Conservation (phyloP, 2,888 invertebrate genomes). For the Nowickia ferox region DNA sequence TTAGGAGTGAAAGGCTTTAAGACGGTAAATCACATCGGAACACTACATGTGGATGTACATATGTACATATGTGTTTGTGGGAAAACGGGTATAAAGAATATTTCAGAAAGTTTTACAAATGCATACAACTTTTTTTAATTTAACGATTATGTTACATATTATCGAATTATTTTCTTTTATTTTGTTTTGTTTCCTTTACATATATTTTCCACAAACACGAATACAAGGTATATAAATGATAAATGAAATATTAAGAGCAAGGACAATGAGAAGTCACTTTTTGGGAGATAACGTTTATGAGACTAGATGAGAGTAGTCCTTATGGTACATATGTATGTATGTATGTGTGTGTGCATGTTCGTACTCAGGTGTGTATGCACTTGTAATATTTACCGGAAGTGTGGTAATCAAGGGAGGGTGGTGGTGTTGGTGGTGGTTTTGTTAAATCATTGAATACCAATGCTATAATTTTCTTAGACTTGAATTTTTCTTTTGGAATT, state of each 20-base stretch:
- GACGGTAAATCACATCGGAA: too few species aligned
- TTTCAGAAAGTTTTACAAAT: background rate
- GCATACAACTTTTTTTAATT: slow-evolving; percentile 28
- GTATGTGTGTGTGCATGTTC: background rate
- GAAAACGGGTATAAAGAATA: background rate
- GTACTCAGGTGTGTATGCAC: slow-evolving; percentile 3
- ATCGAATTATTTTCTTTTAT: slow-evolving; percentile 24
- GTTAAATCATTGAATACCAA: slow-evolving; percentile 26
- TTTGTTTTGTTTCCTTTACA: slow-evolving; percentile 47
- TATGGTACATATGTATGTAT: slow-evolving; percentile 9
- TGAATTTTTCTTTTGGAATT: slow-evolving; percentile 59
- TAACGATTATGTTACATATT: slow-evolving; percentile 56
- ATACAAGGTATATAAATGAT: slow-evolving; percentile 27
- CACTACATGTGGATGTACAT: background rate
- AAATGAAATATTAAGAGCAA: slow-evolving; percentile 69
- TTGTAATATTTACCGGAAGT: slow-evolving; percentile 61
- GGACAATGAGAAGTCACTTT: slow-evolving; percentile 59
- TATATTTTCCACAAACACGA: background rate
- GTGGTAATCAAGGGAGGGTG: slow-evolving; percentile 66
- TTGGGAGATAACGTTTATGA: slow-evolving; percentile 54
- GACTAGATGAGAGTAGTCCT: slow-evolving; percentile 29
- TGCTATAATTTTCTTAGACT: slow-evolving; percentile 28
- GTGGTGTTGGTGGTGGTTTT: slow-evolving; percentile 42
- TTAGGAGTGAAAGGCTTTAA: background rate
- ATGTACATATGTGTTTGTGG: too few species aligned